These are phyloP conservation scores for Psittacula cyanocephala DNA, from an alignment of 2,113 vertebrate species.

Conservation along the genomic window DNA sequence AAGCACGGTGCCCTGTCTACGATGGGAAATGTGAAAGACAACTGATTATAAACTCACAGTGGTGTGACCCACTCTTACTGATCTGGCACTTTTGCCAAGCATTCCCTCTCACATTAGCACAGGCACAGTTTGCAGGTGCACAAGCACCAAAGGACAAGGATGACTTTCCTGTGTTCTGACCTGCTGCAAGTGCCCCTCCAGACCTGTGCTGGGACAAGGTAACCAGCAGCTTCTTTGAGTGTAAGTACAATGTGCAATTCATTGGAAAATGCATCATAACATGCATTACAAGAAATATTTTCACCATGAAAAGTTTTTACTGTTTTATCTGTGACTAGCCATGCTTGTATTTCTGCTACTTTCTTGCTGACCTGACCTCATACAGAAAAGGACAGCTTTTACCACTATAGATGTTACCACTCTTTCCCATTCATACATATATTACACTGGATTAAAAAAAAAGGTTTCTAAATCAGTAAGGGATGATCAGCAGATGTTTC, in stretches of 20 bases:
- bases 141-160: neutral
- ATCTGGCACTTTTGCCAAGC: neutral
- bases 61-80: neutral
- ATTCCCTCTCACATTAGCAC: neutral
- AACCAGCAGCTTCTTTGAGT: neutral
- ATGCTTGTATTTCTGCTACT: neutral
- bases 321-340: neutral
- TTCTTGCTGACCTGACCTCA: neutral
- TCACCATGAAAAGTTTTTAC: neutral
- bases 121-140: neutral
- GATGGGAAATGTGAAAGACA: neutral
- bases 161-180: neutral
- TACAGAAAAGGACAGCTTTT: neutral
- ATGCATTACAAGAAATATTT: neutral
- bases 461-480: neutral
- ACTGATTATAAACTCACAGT: neutral
- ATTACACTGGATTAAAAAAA: neutral
- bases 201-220: neutral
- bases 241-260: neutral
- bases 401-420: neutral
- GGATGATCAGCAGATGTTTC: neutral
- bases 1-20: neutral
- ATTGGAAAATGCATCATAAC: neutral
- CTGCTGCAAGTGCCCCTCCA: neutral
- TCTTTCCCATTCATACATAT: neutral